phyloP scores from a whole-genome alignment of 2,113 vertebrate genomes.

The Chlamydotis undulata region DNA sequence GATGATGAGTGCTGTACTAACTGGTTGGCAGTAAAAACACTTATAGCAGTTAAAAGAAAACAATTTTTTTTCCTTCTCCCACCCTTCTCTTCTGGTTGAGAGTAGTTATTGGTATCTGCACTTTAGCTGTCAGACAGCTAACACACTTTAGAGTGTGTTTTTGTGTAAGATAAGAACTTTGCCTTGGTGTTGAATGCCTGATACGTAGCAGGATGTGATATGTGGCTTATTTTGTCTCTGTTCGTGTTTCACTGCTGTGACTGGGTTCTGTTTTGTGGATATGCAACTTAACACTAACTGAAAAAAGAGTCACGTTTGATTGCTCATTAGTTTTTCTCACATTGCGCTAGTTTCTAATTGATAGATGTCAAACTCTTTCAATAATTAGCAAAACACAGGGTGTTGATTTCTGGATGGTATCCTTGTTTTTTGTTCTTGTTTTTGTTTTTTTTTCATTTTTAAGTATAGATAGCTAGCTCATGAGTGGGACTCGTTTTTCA shows the following conservation, averaged over 20 bases:
- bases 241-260: background rate
- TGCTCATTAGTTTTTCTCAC: background rate
- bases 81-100: background rate
- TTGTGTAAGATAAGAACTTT: background rate
- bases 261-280: background rate
- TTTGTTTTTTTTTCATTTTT: background rate
- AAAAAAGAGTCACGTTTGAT: background rate
- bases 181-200: background rate
- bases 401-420: background rate
- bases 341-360: background rate
- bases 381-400: background rate
- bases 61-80: background rate
- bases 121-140: background rate
- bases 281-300: background rate
- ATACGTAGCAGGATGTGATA: background rate
- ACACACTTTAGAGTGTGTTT: background rate
- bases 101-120: background rate
- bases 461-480: background rate
- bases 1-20: background rate
- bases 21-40: background rate
- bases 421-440: background rate
- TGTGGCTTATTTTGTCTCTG: background rate
- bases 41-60: background rate
- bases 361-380: background rate
- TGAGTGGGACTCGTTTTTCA: background rate